Conservation (phyloP, 2,888 invertebrate species). For the Antheraea assamensis region DNA sequence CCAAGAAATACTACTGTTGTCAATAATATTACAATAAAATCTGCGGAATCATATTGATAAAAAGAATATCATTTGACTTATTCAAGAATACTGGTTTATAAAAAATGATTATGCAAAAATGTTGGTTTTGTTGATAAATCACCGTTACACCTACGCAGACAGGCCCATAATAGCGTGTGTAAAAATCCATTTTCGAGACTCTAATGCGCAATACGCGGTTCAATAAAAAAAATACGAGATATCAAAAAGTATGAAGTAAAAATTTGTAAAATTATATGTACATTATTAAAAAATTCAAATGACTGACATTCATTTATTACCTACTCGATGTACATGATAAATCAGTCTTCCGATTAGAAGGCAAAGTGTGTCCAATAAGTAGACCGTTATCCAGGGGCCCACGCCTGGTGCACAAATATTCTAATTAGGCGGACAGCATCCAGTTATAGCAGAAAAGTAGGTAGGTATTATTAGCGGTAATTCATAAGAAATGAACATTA, state of each 20-base stretch:
- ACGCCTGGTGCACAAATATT: slow-evolving; percentile 54
- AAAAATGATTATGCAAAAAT: slow-evolving; percentile 6
- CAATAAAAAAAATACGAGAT: slow-evolving; percentile 12
- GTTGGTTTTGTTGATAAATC: slow-evolving; percentile 4
- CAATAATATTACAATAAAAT: not conserved
- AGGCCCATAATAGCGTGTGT: not conserved
- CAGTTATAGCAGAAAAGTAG: slow-evolving; percentile 45
- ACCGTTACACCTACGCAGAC: slow-evolving; percentile 4
- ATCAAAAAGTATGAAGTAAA: slow-evolving; percentile 32
- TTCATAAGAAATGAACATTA: slow-evolving; percentile 14
- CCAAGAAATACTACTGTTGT: not conserved
- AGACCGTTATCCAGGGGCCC: slow-evolving; percentile 64
- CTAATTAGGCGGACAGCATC: slow-evolving; percentile 59
- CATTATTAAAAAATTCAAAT: slow-evolving; percentile 30
- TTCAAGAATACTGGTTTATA: not conserved
- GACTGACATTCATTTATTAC: slow-evolving; percentile 43
- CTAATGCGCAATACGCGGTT: not conserved
- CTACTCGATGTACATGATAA: slow-evolving; percentile 47
- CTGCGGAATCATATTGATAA: not conserved
- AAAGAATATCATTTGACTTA: not conserved
- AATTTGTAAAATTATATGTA: slow-evolving; percentile 37
- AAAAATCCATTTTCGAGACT: slow-evolving; percentile 12
- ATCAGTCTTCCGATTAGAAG: slow-evolving; percentile 53
- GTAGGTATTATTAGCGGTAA: not conserved
- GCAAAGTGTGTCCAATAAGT: slow-evolving; percentile 50